A percentile compares a stretch with the other conserved stretches of the same genome.
Evolutionary conservation across 2,888 invertebrate genomes (phyloP).

Genomic region (Catonia carolina): DNA sequence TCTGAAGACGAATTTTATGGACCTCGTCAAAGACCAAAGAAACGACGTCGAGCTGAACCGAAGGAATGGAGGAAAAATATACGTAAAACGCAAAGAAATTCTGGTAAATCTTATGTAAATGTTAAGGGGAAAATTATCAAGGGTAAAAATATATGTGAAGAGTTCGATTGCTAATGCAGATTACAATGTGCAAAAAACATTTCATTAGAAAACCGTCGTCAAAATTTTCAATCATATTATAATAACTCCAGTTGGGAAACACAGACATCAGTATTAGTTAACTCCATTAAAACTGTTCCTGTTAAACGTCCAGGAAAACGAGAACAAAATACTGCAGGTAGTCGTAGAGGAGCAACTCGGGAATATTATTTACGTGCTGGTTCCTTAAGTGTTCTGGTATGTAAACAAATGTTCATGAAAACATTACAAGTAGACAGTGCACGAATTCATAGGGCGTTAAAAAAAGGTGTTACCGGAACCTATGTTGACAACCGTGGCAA

Average conservation of each 20-base stretch:
- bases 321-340: too few relatives aligned
- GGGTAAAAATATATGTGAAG: neutral
- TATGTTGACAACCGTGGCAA: too few relatives aligned
- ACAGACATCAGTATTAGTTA: neutral
- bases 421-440: too few relatives aligned
- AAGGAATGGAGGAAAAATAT: slow-evolving; percentile 1
- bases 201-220: too few relatives aligned
- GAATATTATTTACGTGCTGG: neutral
- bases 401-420: neutral
- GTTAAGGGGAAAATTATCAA: too few relatives aligned
- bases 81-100: too few relatives aligned
- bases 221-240: neutral
- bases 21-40: neutral
- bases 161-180: too few relatives aligned
- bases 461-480: too few relatives aligned
- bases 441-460: too few relatives aligned
- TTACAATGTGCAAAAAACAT: too few relatives aligned
- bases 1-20: neutral
- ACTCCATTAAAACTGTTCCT: neutral
- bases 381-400: neutral
- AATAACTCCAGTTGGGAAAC: neutral
- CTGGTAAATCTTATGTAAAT: neutral
- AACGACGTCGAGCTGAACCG: neutral
- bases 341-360: neutral
- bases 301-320: neutral